Percentiles rank a stretch among this genome's conserved stretches.
Evolutionary conservation across 2,113 vertebrate species (phyloP).

Genomic region (Acrocephalus arundinaceus): DNA sequence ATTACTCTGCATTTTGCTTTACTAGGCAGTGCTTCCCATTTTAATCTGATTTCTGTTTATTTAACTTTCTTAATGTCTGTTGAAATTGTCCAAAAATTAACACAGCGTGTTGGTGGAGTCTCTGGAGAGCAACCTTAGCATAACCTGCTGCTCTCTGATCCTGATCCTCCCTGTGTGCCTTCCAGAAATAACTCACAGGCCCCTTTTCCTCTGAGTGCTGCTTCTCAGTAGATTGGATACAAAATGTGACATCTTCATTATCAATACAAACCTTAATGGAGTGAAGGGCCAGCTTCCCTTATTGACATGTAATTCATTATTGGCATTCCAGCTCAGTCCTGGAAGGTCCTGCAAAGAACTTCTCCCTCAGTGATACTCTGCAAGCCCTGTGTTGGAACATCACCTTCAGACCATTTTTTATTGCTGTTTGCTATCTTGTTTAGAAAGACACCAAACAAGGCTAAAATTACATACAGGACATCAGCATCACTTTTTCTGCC

Average conservation of each 20-base stretch:
- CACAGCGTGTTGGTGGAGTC: neutral
- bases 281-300: neutral
- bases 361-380: neutral
- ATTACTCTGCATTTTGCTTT: neutral
- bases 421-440: neutral
- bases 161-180: neutral
- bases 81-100: neutral
- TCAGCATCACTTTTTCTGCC: neutral
- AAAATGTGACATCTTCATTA: neutral
- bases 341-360: neutral
- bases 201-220: neutral
- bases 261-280: neutral
- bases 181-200: neutral
- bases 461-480: neutral
- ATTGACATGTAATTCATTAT: neutral
- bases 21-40: neutral
- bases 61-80: neutral
- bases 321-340: neutral
- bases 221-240: neutral
- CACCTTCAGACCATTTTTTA: neutral
- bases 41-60: neutral
- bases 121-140: neutral
- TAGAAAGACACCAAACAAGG: neutral
- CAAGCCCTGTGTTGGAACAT: neutral
- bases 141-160: neutral